Conservation (phyloP, 23 tunicate genomes). For the Trididemnum miniatum region DNA sequence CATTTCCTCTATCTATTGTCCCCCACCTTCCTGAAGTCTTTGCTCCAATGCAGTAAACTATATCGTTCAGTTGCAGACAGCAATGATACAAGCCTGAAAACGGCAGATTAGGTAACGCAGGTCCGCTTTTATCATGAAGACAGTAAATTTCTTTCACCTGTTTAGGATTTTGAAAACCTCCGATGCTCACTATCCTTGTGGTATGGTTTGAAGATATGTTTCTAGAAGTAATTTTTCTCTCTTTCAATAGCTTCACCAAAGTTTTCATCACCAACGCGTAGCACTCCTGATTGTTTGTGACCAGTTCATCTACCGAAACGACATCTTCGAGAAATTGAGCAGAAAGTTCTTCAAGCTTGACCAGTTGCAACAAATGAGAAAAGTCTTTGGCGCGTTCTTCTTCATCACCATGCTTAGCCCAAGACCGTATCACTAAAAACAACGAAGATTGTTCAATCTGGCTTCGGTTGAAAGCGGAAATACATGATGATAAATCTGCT, state of each 20-base stretch:
- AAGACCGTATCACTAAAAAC: background rate
- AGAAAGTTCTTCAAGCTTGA: background rate
- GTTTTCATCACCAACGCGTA: background rate
- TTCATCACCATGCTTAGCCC: background rate
- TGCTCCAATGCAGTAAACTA: conserved; percentile 7
- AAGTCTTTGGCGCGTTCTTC: background rate
- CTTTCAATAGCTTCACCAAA: background rate
- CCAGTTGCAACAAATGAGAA: background rate
- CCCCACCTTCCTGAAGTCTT: background rate
- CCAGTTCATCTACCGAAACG: background rate
- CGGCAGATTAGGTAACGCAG: background rate
- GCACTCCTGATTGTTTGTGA: background rate
- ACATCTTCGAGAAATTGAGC: background rate
- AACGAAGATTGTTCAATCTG: background rate
- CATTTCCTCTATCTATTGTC: background rate
- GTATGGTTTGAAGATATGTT: too few relatives aligned
- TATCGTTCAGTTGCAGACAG: background rate
- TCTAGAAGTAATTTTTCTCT: background rate
- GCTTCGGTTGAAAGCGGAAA: background rate
- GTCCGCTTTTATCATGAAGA: background rate
- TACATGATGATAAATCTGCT: background rate
- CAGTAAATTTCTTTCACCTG: background rate
- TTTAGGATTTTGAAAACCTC: background rate
- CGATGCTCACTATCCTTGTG: background rate
- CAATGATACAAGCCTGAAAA: background rate